Base-by-base conservation (phyloP, 2,797 vertebrate genomes). In the Pseudochirops cupreus region DNA sequence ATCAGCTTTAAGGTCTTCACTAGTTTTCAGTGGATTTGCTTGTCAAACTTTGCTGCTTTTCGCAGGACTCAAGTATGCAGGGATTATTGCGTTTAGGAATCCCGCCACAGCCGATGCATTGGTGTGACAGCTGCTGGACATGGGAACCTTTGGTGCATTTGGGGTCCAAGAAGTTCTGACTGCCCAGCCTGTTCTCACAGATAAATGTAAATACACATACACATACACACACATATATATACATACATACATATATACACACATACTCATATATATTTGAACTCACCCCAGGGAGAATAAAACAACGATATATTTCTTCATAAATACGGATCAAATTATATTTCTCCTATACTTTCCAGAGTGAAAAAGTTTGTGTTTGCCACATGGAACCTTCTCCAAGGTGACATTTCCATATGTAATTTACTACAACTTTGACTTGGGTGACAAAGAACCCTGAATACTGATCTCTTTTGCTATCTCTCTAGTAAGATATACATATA, bases 311-410 rank as follows among this genome's bases (percentile, higher is more conserved):
- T 39, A 39, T 26, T 26, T 46, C 74, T 21, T 39, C 9, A 46
- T 3, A 46, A 46, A 87, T 50, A 11, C 9, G 0, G 9, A 46
- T 26, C 0, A 3, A 46, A 26, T 26, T 50, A 0, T 26, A 46
- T 39, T 82, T 82, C n/a, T 82, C n/a, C n/a, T 82, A 1, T 3
- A 50, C 21, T 87, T 87, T 24, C 39, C 21, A 55, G 7, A 3
- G 12, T 91, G 59, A 95, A 94, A 90, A 95, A 90, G 33, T 90
- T 93, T 91, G 90, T 1, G 96, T 87, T 56, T 87, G 91, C 87
- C 55, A 82, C 24, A 97, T 55, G 97, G 96, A 96, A 91, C 56
- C 96, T 92, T 89, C 92, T 91, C 87, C 92, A 94, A 94, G 96
- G 90, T 62, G 62, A 96, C 93, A 95, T 93, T 97, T 57, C 87